Evolutionary conservation across 2,797 vertebrate genomes (phyloP).

Genomic region (Paratrypauchen microcephalus): DNA sequence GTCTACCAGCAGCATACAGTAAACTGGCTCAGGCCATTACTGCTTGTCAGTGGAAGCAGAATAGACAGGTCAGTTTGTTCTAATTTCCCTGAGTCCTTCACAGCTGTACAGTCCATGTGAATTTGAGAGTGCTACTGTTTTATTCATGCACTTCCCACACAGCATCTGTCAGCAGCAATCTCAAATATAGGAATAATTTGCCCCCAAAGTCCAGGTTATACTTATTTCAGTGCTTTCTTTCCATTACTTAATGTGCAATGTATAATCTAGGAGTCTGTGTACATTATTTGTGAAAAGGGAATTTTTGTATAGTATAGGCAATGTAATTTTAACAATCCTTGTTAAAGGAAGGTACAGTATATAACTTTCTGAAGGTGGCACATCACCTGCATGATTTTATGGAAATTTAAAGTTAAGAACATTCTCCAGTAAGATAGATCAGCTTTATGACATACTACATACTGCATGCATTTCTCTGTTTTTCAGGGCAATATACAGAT

Average conservation of each 20-base stretch:
- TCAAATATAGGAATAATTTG: constrained; percentile 33
- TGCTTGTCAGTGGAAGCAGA: constrained; percentile 9
- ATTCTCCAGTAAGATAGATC: no score
- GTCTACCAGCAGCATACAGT: not conserved
- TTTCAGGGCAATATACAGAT: no score
- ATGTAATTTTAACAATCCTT: not conserved
- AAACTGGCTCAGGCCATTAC: constrained; percentile 2
- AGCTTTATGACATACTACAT: no score
- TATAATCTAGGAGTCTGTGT: constrained; percentile 32
- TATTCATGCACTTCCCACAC: constrained; percentile 33
- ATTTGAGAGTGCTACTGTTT: constrained; percentile 23
- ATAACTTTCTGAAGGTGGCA: no score
- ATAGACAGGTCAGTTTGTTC: constrained; percentile 9
- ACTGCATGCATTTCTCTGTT: no score
- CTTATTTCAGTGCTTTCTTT: constrained; percentile 44
- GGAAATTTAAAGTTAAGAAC: no score
- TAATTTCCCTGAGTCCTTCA: constrained; percentile 6
- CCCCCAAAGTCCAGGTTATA: constrained; percentile 27
- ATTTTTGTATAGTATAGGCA: not conserved
- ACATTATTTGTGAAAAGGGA: not conserved
- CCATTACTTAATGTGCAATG: constrained; percentile 17
- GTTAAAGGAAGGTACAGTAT: no score
- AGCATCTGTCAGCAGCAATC: constrained; percentile 36
- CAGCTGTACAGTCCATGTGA: constrained; percentile 4
- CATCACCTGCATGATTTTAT: no score